Base-by-base conservation (phyloP, 2,888 invertebrate species). In the Epistrophella euchroma region DNA sequence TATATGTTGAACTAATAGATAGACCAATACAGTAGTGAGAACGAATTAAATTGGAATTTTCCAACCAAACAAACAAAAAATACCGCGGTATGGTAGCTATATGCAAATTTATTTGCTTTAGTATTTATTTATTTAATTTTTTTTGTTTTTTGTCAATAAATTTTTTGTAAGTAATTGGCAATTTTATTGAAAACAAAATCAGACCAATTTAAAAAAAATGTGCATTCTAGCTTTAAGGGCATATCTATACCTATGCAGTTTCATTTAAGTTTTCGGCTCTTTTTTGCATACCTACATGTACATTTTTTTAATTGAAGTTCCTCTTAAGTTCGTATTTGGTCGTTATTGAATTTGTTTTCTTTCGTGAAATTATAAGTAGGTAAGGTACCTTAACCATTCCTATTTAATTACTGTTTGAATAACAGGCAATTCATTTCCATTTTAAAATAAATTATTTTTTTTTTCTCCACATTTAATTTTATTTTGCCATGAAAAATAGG, bases 21-120 rank as follows among this genome's bases (percentile, higher is more conserved):
- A 55, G n/a, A n/a, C n/a, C n/a, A n/a, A n/a, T 11, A 52, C n/a
- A 15, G 4, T 11, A 22, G 32, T 52, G 73, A 45, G 56, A 32
- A n/a, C 17, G 66, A 66, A 60, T 77, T 32, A 72, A 82, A 82
- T 73, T 82, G 60, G 60, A 62, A 73, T 83, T 72, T 82, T 62
- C 55, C 37, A 55, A 64, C 52, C n/a, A n/a, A 62, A 58, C 22
- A 66, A 55, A 10, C 11, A 28, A 17, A 32, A 11, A 28, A 28
- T 4, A 55, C 28, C 35, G 11, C 35, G 52, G 73, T 40, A 58
- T 40, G 50, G 68, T n/a, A n/a, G n/a, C n/a, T n/a, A 32, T 40
- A 66, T n/a, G 56, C 17, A 82, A 52, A 50, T 66, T 60, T 66
- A 28, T 62, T 64, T 81, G 37, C 35, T 19, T 74, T 56, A 32